Base-by-base conservation (phyloP, 2,888 invertebrate species). In the Osmoderma eremita region DNA sequence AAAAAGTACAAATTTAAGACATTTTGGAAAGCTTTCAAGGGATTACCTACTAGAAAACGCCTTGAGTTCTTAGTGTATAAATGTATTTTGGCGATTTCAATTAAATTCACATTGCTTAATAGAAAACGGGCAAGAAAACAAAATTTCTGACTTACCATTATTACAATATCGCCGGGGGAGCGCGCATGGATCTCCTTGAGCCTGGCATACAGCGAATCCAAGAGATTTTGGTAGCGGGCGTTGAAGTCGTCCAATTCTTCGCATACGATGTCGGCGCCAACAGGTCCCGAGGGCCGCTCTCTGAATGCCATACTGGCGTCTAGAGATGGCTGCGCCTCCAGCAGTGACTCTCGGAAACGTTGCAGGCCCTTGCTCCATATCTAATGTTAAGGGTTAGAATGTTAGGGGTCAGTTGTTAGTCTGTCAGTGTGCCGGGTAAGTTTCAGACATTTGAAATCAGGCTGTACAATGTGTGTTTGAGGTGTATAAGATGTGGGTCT, bases 331-430 rank as follows among this genome's bases (percentile, higher is more conserved):
- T 93, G 93, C 61, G 91, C 87, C 77, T 93, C 93, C 81, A 95
- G 88, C 72, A 95, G 86, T 83, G 88, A 88, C 77, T 94, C 94
- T 71, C 90, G 87, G 86, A 92, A 97, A 72, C 91, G 90, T 83
- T 92, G 91, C 81, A 94, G 90, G 79, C 92, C 88, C 80, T 91
- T 90, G 82, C 93, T 91, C 87, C 93, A 93, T 81, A 92, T 93
- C 94, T 95, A 90, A 74, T 81, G 81, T 80, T 80, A 80, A 61
- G 75, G 80, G 80, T 81, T 81, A 81, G 81, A 80, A 75, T 81
- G 83, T 85, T 80, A 84, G 82, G 83, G 83, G 87, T 88, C 87
- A 87, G 84, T 76, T 49, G 80, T 81, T 80, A 80, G 80, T 80
- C 73, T 73, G 84, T 83, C 75, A 79, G 83, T 84, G 82, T 54